These are phyloP conservation scores for Cygnus atratus DNA, from an alignment of 2,113 vertebrate genomes.

Conservation along the genomic window DNA sequence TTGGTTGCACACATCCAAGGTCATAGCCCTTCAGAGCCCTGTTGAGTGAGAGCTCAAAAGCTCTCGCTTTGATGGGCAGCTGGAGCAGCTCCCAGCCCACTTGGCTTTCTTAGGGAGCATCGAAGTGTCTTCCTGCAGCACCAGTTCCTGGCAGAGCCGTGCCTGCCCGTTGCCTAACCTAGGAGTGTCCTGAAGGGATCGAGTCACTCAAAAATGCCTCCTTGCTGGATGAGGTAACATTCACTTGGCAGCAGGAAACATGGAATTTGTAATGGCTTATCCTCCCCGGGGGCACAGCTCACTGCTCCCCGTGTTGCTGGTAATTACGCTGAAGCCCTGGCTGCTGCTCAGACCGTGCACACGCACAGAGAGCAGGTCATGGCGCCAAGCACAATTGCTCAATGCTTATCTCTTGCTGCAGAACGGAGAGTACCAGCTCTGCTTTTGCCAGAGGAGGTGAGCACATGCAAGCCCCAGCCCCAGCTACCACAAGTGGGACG, in stretches of 20 bases:
- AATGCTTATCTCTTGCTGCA: neutral
- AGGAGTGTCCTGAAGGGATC: neutral
- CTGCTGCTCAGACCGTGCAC: neutral
- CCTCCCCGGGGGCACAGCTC: neutral
- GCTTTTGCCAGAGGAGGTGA: neutral
- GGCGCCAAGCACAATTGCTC: neutral
- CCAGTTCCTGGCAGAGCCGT: neutral
- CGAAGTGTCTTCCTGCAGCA: neutral
- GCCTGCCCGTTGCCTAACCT: neutral
- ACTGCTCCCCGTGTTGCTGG: neutral
- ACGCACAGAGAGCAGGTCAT: fast-evolving
- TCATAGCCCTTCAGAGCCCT: neutral
- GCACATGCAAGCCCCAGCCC: fast-evolving
- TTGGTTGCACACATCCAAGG: neutral
- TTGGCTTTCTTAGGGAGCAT: neutral
- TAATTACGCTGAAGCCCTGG: neutral
- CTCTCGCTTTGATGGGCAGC: neutral
- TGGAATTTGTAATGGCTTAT: neutral
- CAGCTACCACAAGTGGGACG: neutral
- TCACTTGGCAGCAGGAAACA: neutral
- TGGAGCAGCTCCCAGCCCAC: neutral
- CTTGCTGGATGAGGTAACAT: neutral
- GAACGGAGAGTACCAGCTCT: neutral
- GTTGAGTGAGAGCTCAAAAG: neutral
- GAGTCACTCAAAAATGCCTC: neutral